A percentile compares a stretch with the other conserved stretches of the same genome.
Conservation (phyloP, 2,113 vertebrate species). For the Peucedramus taeniatus region DNA sequence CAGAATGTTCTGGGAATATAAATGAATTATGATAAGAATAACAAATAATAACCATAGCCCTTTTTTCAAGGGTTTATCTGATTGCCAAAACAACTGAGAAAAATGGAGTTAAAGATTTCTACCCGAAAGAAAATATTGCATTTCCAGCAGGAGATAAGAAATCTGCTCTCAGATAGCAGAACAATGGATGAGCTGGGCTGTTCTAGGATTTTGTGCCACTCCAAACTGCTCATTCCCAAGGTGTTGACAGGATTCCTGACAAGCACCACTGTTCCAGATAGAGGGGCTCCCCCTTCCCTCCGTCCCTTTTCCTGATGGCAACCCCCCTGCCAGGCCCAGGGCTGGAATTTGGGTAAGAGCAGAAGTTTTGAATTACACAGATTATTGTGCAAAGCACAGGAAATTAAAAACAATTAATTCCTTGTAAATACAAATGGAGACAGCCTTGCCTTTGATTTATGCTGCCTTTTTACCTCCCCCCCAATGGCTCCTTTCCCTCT, state of each 20-base stretch:
- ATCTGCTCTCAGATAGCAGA: background rate
- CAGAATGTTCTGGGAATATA: background rate
- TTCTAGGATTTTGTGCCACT: background rate
- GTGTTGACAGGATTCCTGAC: background rate
- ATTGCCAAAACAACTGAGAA: conserved; percentile 6
- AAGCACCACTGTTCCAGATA: background rate
- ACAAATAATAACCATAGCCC: conserved; percentile 20
- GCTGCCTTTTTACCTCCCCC: conserved; percentile 26
- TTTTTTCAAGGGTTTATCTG: background rate
- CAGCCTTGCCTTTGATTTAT: conserved; percentile 53
- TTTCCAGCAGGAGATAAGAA: conserved; percentile 17
- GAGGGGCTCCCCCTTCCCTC: background rate
- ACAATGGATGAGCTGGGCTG: background rate
- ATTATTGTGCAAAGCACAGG: conserved; percentile 58
- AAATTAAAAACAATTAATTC: conserved; percentile 71
- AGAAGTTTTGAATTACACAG: conserved; percentile 48
- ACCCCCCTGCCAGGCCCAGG: background rate
- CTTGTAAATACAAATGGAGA: conserved; percentile 61
- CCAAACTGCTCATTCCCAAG: background rate
- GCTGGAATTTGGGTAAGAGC: background rate
- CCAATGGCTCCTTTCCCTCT: background rate
- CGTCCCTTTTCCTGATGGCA: background rate
- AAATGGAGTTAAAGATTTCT: conserved; percentile 4
- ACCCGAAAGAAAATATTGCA: background rate
- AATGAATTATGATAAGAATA: conserved; percentile 10